These are phyloP conservation scores for Buathra laborator DNA, from an alignment of 2,888 invertebrate genomes.

Conservation along the genomic window DNA sequence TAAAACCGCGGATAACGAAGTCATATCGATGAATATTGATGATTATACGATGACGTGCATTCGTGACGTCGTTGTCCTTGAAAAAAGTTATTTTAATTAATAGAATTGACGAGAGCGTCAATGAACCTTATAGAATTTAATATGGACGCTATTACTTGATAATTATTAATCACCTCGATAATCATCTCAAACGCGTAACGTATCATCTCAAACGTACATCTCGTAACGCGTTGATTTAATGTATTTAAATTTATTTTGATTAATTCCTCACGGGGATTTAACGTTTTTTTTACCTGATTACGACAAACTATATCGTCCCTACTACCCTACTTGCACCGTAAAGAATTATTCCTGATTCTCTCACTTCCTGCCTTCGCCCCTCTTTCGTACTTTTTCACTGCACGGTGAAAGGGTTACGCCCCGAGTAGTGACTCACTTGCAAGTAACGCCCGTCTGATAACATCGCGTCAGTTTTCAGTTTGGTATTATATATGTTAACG, in stretches of 20 bases:
- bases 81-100: constrained; percentile 22
- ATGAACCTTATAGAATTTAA: background rate
- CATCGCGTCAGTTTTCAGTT: constrained; percentile 21
- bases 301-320: constrained; percentile 24
- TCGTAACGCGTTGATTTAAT: constrained; percentile 24
- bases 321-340: constrained; percentile 57
- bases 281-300: constrained; percentile 28
- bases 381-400: background rate
- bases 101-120: constrained; percentile 12
- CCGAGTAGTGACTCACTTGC: constrained; percentile 61
- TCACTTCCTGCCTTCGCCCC: constrained; percentile 37
- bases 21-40: constrained; percentile 25
- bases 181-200: background rate
- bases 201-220: too few species aligned
- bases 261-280: constrained; percentile 26
- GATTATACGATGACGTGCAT: background rate
- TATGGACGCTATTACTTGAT: background rate
- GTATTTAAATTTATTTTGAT: constrained; percentile 42
- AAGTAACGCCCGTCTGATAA: constrained; percentile 54
- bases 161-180: constrained; percentile 1
- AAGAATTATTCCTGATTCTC: constrained; percentile 60
- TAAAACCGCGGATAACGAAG: background rate
- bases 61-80: constrained; percentile 7
- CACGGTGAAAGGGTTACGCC: constrained; percentile 45
- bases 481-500: constrained; percentile 13